Evolutionary conservation across 2,888 invertebrate species (phyloP), one percentile per base, ranked within the genome.

Genomic region (Pristionchus maxplancki): DNA sequence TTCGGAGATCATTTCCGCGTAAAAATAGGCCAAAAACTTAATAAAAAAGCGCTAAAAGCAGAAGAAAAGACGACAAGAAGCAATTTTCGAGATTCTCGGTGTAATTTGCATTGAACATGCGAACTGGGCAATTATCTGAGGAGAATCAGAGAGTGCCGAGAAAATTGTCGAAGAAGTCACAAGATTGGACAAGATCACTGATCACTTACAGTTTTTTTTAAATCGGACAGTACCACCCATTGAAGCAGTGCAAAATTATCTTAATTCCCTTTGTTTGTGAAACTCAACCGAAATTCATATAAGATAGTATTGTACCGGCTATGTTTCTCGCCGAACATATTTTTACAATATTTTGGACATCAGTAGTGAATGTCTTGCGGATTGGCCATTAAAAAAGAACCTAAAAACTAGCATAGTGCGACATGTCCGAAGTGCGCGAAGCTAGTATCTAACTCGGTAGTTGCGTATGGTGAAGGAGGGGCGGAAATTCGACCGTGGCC

Each of bases 71-170:
- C 20, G 71, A 74, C 37, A 71, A 20, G 40, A 67, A 1, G 71
- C 71, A 24, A 40, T 31, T 37, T 13, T 34, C 31, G 64, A 64
- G 31, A 31, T n/a, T 15, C 13, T n/a, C 11, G 44, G 13, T 11
- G 17, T 78, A 78, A 78, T 78, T 78, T 78, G 78, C 78, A 78
- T 78, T n/a, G 78, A 78, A 78, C 78, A 78, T 78, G 78, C 48
- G 78, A n/a, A 58, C 58, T 58, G 20, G 58, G 28, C 44, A 78
- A 48, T 44, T 40, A 78, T 44, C 44, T 78, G 2, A 13, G 6
- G 44, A 11, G 44, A 78, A 78, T 78, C 44, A 44, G 28, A 78
- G 28, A 48, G 44, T 24, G 37, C 17, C 48, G 78, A 78, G 78
- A 44, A 78, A 37, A 71, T 71, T 37, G 71, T 28, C 20, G 20